Evolutionary conservation across 64 coral and sea anemone species (phyloP).

Genomic region (Montipora capricornis): DNA sequence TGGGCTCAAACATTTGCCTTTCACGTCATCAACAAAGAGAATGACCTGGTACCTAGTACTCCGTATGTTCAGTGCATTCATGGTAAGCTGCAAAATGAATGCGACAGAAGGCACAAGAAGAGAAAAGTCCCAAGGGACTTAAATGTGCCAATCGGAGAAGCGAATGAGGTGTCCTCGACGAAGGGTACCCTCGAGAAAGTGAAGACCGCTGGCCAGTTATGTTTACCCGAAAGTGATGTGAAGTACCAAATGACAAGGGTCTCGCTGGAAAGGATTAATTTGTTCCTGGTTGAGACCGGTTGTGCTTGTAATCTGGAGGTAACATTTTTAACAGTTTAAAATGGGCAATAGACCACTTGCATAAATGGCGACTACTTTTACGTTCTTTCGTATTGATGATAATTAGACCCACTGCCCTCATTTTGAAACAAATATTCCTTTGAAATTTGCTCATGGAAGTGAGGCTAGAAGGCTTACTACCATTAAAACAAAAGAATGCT

Average conservation of each 20-base stretch:
- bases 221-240: conserved; percentile 91
- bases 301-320: conserved; percentile 95
- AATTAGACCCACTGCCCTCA: too few species aligned
- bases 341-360: too few species aligned
- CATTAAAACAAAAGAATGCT: too few species aligned
- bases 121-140: neutral
- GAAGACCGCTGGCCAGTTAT: conserved; percentile 27
- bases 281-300: conserved; percentile 90
- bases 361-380: too few species aligned
- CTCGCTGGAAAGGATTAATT: conserved; percentile 85
- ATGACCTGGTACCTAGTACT: conserved; percentile 62
- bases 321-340: neutral
- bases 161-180: conserved; percentile 6
- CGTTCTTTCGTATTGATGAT: too few species aligned
- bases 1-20: conserved; percentile 94
- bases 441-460: too few species aligned
- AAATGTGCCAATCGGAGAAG: neutral
- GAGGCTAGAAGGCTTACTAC: too few species aligned
- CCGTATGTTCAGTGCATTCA: conserved; percentile 90
- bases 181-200: conserved; percentile 46
- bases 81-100: conserved; percentile 79
- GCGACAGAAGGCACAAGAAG: conserved; percentile 47
- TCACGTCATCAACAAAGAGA: conserved; percentile 94
- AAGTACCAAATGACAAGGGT: conserved; percentile 95
- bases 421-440: too few species aligned